Evolutionary conservation across 2,113 vertebrate species (phyloP).

Genomic region (Apteryx mantelli): DNA sequence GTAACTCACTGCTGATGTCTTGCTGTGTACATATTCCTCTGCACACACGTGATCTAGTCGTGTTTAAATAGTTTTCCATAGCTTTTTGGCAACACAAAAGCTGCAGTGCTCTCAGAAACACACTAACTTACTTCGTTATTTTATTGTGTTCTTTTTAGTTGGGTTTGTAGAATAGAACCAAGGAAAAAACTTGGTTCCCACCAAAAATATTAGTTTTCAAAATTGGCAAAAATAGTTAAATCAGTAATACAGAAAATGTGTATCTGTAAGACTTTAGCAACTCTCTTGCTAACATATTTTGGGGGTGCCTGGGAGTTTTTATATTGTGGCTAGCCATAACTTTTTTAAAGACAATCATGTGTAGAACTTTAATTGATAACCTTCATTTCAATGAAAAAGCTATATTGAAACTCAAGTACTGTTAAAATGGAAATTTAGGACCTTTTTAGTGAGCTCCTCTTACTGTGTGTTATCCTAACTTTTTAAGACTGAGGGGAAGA

Average conservation of each 20-base stretch:
- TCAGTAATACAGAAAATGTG: not conserved
- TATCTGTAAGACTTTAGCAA: not conserved
- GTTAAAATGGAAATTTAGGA: not conserved
- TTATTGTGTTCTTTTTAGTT: not conserved
- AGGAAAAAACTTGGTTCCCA: not conserved
- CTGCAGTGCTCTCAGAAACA: not conserved
- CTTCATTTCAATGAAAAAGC: not conserved
- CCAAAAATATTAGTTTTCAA: not conserved
- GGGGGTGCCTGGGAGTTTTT: not conserved
- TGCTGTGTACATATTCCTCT: not conserved
- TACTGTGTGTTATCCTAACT: not conserved
- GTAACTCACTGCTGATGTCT: not conserved
- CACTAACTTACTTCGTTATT: not conserved
- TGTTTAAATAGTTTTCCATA: not conserved
- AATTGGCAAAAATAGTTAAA: not conserved
- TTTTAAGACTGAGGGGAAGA: not conserved
- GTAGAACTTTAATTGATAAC: not conserved
- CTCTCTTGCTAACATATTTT: not conserved
- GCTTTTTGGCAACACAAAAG: not conserved
- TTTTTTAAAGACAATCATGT: rapidly evolving
- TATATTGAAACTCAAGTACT: not conserved
- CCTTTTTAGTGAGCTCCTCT: not conserved
- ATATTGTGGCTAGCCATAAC: rapidly evolving
- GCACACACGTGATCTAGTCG: not conserved
- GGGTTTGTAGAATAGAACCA: not conserved